These are phyloP conservation scores for Atherinomorus stipes DNA, from an alignment of 2,113 vertebrate species.

Conservation along the genomic window DNA sequence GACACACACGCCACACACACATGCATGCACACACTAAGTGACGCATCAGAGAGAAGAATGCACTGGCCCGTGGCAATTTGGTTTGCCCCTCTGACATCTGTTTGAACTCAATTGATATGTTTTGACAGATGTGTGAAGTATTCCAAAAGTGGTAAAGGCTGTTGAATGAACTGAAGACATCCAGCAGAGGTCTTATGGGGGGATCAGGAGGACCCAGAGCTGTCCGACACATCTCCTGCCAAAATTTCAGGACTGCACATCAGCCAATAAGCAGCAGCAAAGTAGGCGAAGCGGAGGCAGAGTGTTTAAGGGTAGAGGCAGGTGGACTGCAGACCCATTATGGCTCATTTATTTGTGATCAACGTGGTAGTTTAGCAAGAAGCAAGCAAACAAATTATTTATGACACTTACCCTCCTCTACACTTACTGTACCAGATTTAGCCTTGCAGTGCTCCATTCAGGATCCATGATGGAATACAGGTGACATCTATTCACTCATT, in stretches of 20 bases:
- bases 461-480: not conserved
- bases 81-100: conserved; percentile 68
- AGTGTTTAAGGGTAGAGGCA: conserved; percentile 1
- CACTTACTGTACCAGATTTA: not conserved
- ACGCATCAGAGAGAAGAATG: conserved; percentile 63
- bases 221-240: conserved; percentile 65
- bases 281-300: not conserved
- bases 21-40: conserved; percentile 37
- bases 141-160: conserved; percentile 64
- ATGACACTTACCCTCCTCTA: not conserved
- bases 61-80: conserved; percentile 56
- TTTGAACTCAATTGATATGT: conserved; percentile 80
- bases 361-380: conserved; percentile 8
- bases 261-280: not conserved
- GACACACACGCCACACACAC: conserved; percentile 23
- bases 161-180: conserved; percentile 46
- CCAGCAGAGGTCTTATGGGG: conserved; percentile 37
- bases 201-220: conserved; percentile 27
- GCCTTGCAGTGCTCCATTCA: not conserved
- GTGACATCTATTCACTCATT: not conserved
- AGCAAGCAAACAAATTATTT: conserved; percentile 13
- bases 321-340: conserved; percentile 25
- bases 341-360: conserved; percentile 8
- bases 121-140: conserved; percentile 83
- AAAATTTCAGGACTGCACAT: conserved; percentile 30